A percentile compares a stretch with the other conserved stretches of the same genome.
Conservation (phyloP, 2,888 invertebrate genomes). For the Muschampia staudingeri region DNA sequence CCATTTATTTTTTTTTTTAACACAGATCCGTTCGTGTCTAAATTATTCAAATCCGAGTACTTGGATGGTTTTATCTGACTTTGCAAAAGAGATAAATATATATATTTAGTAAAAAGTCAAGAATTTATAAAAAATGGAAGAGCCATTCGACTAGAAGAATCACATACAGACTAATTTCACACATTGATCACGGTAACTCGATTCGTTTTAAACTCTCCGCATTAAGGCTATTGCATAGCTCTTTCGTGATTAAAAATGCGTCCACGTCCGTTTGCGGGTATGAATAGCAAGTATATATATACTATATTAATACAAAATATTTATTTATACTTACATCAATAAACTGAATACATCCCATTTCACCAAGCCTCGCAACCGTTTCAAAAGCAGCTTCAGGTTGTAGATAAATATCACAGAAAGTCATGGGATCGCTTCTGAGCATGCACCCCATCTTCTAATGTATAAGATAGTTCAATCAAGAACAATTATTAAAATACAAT, state of each 20-base stretch:
- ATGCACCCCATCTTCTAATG: slow-evolving; percentile 83
- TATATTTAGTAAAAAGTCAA: too few species aligned
- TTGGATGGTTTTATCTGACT: too few species aligned
- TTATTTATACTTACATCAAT: slow-evolving; percentile 76
- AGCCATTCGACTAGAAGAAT: too few species aligned
- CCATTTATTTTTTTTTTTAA: too few species aligned
- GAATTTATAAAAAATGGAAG: too few species aligned
- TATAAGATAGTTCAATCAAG: background rate
- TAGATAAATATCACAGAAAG: slow-evolving; percentile 96
- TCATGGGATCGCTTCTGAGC: slow-evolving; percentile 97
- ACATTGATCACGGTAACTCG: background rate
- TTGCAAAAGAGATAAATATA: too few species aligned
- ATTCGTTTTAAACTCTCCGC: background rate
- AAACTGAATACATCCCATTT: slow-evolving; percentile 94
- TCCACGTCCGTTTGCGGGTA: background rate
- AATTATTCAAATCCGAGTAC: too few species aligned
- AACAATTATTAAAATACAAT: background rate
- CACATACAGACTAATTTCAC: too few species aligned
- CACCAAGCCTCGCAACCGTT: slow-evolving; percentile 97
- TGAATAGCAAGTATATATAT: background rate
- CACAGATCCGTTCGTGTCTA: too few species aligned
- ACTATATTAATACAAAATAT: too few species aligned
- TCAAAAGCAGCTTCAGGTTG: slow-evolving; percentile 98
- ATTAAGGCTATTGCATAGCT: background rate
- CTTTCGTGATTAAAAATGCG: background rate